phyloP scores from a whole-genome alignment of 2,113 vertebrate genomes.

The Mungos mungo region DNA sequence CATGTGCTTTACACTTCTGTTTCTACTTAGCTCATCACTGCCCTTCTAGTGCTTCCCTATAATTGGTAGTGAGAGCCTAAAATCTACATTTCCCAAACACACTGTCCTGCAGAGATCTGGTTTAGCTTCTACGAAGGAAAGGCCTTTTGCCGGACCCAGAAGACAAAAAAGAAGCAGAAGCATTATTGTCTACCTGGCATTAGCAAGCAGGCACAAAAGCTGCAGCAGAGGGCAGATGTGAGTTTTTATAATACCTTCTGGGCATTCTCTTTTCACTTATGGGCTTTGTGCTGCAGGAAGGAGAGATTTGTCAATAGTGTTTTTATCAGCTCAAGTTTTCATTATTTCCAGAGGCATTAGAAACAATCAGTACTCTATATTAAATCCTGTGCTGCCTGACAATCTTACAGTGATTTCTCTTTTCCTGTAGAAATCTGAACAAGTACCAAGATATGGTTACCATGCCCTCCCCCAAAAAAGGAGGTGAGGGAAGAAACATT shows the following conservation, averaged over 20 bases:
- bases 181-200: too few relatives aligned
- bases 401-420: background rate
- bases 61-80: background rate
- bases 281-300: background rate
- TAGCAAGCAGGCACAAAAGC: background rate
- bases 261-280: background rate
- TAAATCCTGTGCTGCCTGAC: background rate
- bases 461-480: background rate
- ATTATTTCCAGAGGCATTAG: background rate
- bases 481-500: background rate
- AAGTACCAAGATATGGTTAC: background rate
- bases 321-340: background rate
- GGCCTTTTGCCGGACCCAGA: background rate
- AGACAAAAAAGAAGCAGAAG: background rate
- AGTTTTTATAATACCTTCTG: background rate
- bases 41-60: background rate
- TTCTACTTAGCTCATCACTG: background rate
- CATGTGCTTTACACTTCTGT: background rate
- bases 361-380: background rate
- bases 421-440: background rate
- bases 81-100: background rate
- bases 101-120: background rate
- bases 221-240: background rate
- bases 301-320: background rate
- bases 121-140: background rate